Conservation (phyloP, 2,113 vertebrate genomes). For the Turnix velox region DNA sequence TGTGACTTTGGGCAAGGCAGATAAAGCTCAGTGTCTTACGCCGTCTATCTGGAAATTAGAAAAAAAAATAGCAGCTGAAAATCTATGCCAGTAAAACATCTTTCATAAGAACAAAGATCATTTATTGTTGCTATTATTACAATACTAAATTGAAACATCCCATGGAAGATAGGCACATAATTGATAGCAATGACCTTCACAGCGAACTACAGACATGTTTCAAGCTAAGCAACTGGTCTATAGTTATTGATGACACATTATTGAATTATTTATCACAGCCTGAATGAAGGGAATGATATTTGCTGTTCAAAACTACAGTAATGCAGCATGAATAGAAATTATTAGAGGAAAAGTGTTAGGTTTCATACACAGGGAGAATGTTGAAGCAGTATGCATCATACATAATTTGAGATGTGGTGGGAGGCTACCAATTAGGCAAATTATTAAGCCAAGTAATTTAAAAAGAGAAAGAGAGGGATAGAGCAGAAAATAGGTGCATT, state of each 20-base stretch:
- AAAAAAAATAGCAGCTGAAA: background rate
- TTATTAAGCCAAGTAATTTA: constrained; percentile 60
- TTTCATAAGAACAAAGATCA: background rate
- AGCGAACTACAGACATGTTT: constrained; percentile 62
- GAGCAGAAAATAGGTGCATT: constrained; percentile 65
- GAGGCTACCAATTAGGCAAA: constrained; percentile 40
- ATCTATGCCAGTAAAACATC: background rate
- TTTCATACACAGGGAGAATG: background rate
- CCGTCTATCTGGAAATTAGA: background rate
- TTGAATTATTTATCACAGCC: constrained; percentile 77
- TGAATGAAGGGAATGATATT: constrained; percentile 67
- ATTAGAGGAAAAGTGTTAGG: background rate
- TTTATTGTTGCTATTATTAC: constrained; percentile 28
- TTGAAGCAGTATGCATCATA: background rate
- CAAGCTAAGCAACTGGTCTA: constrained; percentile 72
- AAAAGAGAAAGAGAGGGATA: background rate
- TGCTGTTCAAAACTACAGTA: constrained; percentile 55
- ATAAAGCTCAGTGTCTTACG: background rate
- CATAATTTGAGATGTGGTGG: constrained; percentile 10
- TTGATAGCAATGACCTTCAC: constrained; percentile 64
- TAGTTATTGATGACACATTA: constrained; percentile 75
- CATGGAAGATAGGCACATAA: constrained; percentile 56
- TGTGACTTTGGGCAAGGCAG: background rate
- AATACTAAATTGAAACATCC: constrained; percentile 28
- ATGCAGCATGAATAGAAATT: constrained; percentile 10